Evolutionary conservation across 2,888 invertebrate genomes (phyloP).

Genomic region (Andrena fulva): DNA sequence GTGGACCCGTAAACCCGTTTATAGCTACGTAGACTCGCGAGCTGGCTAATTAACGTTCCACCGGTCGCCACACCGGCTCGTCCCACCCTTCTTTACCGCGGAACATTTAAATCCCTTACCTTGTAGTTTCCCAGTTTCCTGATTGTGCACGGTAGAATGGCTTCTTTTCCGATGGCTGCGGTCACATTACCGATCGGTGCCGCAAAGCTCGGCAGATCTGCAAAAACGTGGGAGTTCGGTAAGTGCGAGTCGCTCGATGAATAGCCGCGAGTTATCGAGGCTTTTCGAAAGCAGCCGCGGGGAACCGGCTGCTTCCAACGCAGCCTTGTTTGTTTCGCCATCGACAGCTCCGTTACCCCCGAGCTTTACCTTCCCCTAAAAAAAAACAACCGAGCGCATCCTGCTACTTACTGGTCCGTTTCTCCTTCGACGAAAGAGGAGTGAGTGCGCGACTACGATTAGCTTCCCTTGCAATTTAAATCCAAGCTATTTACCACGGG

Average conservation of each 20-base stretch:
- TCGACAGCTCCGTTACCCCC: neutral
- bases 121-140: constrained; percentile 91
- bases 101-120: constrained; percentile 84
- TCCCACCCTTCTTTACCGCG: neutral
- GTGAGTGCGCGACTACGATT: neutral
- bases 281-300: neutral
- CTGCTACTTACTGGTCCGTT: neutral
- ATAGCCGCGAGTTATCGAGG: neutral
- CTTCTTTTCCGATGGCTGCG: constrained; percentile 90
- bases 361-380: neutral
- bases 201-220: constrained; percentile 88
- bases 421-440: neutral
- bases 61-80: neutral
- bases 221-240: constrained; percentile 39
- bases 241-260: neutral
- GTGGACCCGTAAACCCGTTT: constrained; percentile 22
- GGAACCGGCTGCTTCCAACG: neutral
- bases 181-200: constrained; percentile 91
- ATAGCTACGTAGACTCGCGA: constrained; percentile 38
- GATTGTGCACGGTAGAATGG: constrained; percentile 90
- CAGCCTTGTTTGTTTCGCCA: neutral
- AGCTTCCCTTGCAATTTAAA: constrained; percentile 18
- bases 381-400: neutral
- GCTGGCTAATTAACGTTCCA: constrained; percentile 62
- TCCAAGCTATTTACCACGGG: constrained; percentile 19